These are phyloP conservation scores for Gibbula magus DNA, from an alignment of 2,888 invertebrate genomes.

Conservation along the genomic window DNA sequence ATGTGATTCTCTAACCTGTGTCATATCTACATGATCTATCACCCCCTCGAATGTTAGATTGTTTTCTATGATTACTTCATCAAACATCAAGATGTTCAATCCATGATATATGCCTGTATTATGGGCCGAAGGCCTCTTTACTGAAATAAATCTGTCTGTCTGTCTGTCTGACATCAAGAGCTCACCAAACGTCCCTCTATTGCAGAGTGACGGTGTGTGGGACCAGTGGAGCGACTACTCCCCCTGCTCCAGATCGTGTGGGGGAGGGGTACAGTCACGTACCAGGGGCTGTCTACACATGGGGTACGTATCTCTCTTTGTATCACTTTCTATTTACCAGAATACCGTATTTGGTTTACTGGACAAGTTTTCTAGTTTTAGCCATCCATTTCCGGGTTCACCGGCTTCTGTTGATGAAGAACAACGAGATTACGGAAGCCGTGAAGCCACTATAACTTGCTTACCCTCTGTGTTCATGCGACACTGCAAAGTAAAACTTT, in stretches of 20 bases:
- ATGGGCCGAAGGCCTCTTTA: too few species aligned
- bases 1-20: too few species aligned
- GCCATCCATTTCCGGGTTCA: background rate
- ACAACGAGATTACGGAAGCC: background rate
- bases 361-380: too few species aligned
- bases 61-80: background rate
- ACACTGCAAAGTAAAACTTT: too few species aligned
- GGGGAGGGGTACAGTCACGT: constrained; percentile 92
- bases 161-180: background rate
- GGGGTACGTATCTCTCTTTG: constrained; percentile 12
- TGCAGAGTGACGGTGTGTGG: constrained; percentile 34
- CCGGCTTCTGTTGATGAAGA: too few species aligned
- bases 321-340: background rate
- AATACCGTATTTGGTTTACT: background rate
- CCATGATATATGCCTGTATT: too few species aligned
- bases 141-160: background rate
- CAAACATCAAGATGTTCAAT: background rate
- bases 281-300: constrained; percentile 70
- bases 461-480: too few species aligned
- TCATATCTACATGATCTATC: too few species aligned
- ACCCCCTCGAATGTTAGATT: too few species aligned
- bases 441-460: too few species aligned
- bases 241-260: constrained; percentile 91
- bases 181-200: background rate
- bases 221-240: constrained; percentile 81